Base-by-base conservation (phyloP, 2,797 vertebrate genomes). In the Microctenopoma stevenorrisi region DNA sequence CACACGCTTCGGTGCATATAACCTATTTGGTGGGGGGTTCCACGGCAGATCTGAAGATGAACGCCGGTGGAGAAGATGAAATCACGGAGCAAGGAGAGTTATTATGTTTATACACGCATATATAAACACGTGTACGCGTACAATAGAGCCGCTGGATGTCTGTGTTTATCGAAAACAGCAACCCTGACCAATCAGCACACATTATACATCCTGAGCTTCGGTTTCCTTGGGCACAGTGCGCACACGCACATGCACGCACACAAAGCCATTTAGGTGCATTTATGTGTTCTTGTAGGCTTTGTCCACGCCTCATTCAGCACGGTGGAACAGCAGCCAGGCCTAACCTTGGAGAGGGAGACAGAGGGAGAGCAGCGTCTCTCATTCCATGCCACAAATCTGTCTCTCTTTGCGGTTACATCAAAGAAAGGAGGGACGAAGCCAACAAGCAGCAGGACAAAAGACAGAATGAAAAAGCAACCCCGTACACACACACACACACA, bases 381-480 rank as follows among this genome's bases (percentile, higher is more conserved):
- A 3, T 13, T 37, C 58, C 51, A 49, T 55, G 75, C 69, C 79
- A 82, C 88, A 87, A 90, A 81, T 87, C 83, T 83, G 64, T 72
- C 72, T 53, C 43, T 50, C 49, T 48, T 9, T 22, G 25, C 60
- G 59, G 78, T 72, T 40, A 88, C 89, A 82, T 87, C 89, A 90
- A 90, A 90, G 78, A 68, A 59, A 60, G 56, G 64, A 40, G 71
- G 73, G 80, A 74, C 76, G 44, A 72, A 78, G 75, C 47, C 52
- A 47, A 51, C 67, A 64, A 50, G 16, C 57, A 25, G 16, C 22
- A 7, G 42, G 64, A 69, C 68, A 65, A 74, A 77, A 61, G 52
- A 50, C 50, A 51, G 44, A 63, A 55, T 44, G 52, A 15, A 46
- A 46, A 37, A 51, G 16, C 30, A 11, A 25, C 74, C 30, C 26